Evolutionary conservation across 2,888 invertebrate genomes (phyloP).

Genomic region (Pyrrhosoma nymphula): DNA sequence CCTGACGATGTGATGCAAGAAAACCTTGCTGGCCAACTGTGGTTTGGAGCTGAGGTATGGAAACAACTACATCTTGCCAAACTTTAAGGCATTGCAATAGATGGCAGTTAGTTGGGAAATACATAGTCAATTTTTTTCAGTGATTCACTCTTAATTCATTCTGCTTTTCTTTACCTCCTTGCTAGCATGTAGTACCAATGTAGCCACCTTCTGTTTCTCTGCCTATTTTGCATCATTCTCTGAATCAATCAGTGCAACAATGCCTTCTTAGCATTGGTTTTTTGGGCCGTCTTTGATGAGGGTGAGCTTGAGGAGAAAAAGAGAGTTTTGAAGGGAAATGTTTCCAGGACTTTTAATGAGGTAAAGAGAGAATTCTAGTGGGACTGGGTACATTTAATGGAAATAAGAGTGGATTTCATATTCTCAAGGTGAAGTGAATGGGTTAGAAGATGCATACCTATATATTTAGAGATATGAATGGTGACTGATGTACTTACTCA

Average conservation of each 20-base stretch:
- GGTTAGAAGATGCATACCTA: not conserved
- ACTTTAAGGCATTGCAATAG: not conserved
- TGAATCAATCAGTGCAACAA: too few relatives aligned
- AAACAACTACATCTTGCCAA: not conserved
- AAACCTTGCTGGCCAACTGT: constrained; percentile 97
- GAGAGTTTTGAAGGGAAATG: too few relatives aligned
- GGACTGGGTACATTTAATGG: not conserved
- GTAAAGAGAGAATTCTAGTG: not conserved
- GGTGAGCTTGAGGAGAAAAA: too few relatives aligned
- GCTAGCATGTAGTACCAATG: too few relatives aligned
- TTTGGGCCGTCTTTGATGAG: too few relatives aligned
- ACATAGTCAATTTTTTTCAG: not conserved
- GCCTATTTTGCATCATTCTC: too few relatives aligned
- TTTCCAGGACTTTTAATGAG: too few relatives aligned
- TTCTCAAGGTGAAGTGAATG: not conserved
- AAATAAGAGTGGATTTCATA: not conserved
- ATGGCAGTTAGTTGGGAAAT: not conserved
- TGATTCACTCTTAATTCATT: constrained; percentile 23
- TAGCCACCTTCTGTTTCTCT: too few relatives aligned
- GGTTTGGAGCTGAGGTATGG: constrained; percentile 98
- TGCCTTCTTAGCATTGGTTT: too few relatives aligned
- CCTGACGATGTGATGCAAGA: constrained; percentile 99
- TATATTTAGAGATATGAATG: not conserved
- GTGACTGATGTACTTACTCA: not conserved
- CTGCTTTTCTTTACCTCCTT: not conserved